Evolutionary conservation across 2,888 invertebrate species (phyloP).

Genomic region (Mechanitis messenoides): DNA sequence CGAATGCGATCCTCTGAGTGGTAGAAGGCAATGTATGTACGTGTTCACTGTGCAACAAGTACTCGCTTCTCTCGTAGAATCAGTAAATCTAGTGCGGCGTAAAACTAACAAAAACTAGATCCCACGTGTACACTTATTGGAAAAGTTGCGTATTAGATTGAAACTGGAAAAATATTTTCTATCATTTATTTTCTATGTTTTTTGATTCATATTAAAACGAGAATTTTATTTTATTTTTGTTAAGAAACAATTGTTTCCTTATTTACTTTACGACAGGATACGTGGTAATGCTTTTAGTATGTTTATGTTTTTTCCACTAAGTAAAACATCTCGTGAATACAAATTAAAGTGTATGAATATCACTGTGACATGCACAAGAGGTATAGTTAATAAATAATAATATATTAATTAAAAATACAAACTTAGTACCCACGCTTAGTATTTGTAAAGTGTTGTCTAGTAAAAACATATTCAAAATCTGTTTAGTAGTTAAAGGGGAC

Average conservation of each 20-base stretch:
- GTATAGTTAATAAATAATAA: too few species aligned
- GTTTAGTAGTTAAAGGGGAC: too few species aligned
- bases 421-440: too few species aligned
- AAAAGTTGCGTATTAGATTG: background rate
- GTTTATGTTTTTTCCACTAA: constrained; percentile 5
- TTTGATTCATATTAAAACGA: background rate
- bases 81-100: constrained; percentile 20
- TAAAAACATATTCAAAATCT: too few species aligned
- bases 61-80: constrained; percentile 18
- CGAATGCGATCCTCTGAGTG: constrained; percentile 22
- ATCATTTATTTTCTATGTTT: background rate
- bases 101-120: constrained; percentile 12
- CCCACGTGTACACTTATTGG: constrained; percentile 1
- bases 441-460: too few species aligned
- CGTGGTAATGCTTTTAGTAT: constrained; percentile 7
- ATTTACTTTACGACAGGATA: constrained; percentile 3
- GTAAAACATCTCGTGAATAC: constrained; percentile 6
- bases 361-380: background rate
- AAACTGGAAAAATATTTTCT: constrained; percentile 5
- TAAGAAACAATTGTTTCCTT: background rate
- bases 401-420: too few species aligned
- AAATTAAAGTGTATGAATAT: background rate
- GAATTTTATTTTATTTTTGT: background rate
- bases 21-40: constrained; percentile 22
- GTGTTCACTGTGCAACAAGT: constrained; percentile 16